Base-by-base conservation (phyloP, 2,888 invertebrate genomes). In the Cantharis flavilabris region DNA sequence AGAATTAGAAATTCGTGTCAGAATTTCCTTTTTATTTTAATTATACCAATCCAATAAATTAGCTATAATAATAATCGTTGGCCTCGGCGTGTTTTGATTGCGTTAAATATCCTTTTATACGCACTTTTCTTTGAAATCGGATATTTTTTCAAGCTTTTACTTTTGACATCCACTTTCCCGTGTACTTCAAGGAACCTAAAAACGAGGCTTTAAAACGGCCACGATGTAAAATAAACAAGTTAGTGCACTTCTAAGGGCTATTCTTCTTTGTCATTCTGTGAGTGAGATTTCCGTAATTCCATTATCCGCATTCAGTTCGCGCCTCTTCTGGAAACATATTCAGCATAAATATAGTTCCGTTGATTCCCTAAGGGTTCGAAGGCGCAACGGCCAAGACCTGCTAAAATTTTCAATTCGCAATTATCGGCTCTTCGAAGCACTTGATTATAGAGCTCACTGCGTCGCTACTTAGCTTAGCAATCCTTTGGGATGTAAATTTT, bases 401-500 rank as follows among this genome's bases (percentile, higher is more conserved):
- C 84, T 83, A 83, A 86, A 86, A 86, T 85, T 86, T 85, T 85
- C 86, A 86, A 86, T 86, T 85, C 84, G 82, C 86, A 86, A 86
- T 86, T 86, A 85, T 84, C 84, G 82, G 80, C 81, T 81, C 80
- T 79, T 73, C 76, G 72, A 79, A 75, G 76, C 75, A 76, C 76
- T 73, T 78, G 79, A 79, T 79, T 79, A 79, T 79, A 76, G 79
- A 74, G 74, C 76, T 76, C 76, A 72, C 75, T 26, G 72, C 75
- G 70, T 67, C 30, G 72, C 76, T 76, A 73, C 79, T 79, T 76
- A 76, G 72, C 75, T 75, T 75, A 65, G 63, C 28, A 72, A 76
- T 79, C 75, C 74, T 79, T 76, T 76, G 62, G 70, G 71, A 74
- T 26, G 73, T 14, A 30, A 64, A 65, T 70, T 71, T 76, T 76